Percentiles rank a stretch among this genome's conserved stretches.
Evolutionary conservation across 2,113 vertebrate genomes (phyloP).

Genomic region (Elachura formosa): DNA sequence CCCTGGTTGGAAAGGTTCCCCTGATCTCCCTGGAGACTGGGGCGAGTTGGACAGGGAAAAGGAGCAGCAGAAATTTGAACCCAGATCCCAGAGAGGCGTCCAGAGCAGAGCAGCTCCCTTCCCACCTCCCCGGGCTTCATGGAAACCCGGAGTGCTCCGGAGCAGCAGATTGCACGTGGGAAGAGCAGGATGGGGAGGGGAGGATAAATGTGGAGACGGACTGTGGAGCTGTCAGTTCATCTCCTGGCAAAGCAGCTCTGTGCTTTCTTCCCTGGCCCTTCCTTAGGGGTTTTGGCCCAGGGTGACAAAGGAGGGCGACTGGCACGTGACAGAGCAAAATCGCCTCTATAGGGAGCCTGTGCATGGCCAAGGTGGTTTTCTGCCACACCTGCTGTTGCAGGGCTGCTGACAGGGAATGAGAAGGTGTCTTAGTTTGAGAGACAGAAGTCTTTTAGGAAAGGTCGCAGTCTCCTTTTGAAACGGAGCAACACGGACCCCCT

Average conservation of each 20-base stretch:
- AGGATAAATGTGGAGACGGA: not conserved
- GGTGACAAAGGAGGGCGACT: not conserved
- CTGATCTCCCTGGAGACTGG: not conserved
- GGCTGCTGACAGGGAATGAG: not conserved
- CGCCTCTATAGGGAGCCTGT: rapidly evolving
- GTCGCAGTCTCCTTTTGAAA: too few species aligned
- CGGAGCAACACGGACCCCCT: too few species aligned
- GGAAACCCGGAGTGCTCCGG: not conserved
- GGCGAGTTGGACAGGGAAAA: not conserved
- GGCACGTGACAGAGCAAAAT: not conserved
- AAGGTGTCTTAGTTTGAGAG: too few species aligned
- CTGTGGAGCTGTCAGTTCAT: not conserved
- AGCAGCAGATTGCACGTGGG: slow-evolving; percentile 48
- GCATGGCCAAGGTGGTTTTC: not conserved
- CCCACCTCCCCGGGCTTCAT: not conserved
- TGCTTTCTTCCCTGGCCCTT: not conserved
- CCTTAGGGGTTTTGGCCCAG: not conserved
- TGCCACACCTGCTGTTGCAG: not conserved
- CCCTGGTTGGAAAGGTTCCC: not conserved
- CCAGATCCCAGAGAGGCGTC: not conserved
- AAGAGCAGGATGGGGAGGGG: not conserved
- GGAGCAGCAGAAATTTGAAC: not conserved
- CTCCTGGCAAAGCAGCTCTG: not conserved
- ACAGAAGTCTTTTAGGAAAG: too few species aligned
- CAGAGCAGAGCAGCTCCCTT: not conserved